Conservation (phyloP, 2,797 vertebrate genomes). For the Leuciscus waleckii region DNA sequence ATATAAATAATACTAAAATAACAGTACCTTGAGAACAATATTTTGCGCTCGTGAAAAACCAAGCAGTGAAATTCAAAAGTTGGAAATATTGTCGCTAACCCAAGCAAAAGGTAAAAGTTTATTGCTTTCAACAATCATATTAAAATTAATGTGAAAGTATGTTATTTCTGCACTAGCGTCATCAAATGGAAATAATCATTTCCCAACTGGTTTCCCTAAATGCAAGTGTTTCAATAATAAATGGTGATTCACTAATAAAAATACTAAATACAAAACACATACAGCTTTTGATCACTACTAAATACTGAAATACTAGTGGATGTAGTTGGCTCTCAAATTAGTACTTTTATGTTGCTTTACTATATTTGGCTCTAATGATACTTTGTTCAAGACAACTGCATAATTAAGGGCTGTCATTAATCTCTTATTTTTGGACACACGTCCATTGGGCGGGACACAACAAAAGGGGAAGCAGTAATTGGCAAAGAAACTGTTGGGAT, state of each 20-base stretch:
- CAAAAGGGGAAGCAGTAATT: constrained; percentile 45
- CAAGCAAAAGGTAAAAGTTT: background rate
- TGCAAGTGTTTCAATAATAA: background rate
- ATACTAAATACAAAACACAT: background rate
- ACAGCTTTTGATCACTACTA: background rate
- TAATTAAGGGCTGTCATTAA: constrained; percentile 41
- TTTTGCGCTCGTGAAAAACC: background rate
- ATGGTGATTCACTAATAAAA: background rate
- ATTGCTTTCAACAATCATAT: background rate
- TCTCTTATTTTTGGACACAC: constrained; percentile 42
- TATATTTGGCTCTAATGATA: constrained; percentile 10
- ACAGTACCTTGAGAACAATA: background rate
- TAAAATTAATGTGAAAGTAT: background rate
- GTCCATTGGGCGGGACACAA: constrained; percentile 30
- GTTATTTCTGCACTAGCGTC: background rate
- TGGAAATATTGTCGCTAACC: background rate
- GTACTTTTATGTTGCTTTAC: background rate
- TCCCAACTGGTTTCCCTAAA: background rate
- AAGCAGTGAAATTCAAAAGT: background rate
- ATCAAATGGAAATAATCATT: background rate
- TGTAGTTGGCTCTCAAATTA: background rate
- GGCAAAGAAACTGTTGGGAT: constrained; percentile 53
- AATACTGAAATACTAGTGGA: background rate
- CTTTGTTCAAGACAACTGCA: constrained; percentile 2
- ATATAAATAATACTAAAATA: background rate